These are phyloP conservation scores for Forficula auricularia DNA, from an alignment of 1,140 invertebrate genomes.

Conservation along the genomic window DNA sequence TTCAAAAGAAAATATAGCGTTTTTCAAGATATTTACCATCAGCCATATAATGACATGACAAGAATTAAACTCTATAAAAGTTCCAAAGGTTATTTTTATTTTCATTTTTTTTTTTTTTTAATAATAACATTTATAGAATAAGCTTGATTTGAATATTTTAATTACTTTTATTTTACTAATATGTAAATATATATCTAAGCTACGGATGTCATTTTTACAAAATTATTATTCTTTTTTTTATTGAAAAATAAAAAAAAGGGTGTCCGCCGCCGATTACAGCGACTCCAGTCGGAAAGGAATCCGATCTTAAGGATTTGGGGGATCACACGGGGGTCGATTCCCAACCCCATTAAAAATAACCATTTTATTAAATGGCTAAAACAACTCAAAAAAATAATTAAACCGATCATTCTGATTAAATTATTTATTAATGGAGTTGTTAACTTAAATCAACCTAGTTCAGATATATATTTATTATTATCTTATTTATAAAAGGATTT, in stretches of 20 bases:
- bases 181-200: background rate
- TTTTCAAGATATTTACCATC: conserved; percentile 32
- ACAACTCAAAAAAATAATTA: no score
- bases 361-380: no score
- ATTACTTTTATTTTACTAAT: background rate
- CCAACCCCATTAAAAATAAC: no score
- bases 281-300: no score
- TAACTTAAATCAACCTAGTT: no score
- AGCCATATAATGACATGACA: conserved; percentile 29
- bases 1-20: conserved; percentile 20
- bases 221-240: background rate
- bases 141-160: background rate
- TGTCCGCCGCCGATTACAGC: background rate
- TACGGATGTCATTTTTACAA: background rate
- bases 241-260: background rate
- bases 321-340: no score
- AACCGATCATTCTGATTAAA: no score
- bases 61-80: conserved; percentile 29
- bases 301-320: no score
- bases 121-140: background rate
- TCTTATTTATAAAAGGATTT: no score
- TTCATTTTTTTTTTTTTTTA: conserved; percentile 7
- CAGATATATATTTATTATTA: no score
- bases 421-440: no score
- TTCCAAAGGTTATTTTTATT: conserved; percentile 30